Evolutionary conservation across 2,113 vertebrate genomes (phyloP).

Genomic region (Agelaius phoeniceus): DNA sequence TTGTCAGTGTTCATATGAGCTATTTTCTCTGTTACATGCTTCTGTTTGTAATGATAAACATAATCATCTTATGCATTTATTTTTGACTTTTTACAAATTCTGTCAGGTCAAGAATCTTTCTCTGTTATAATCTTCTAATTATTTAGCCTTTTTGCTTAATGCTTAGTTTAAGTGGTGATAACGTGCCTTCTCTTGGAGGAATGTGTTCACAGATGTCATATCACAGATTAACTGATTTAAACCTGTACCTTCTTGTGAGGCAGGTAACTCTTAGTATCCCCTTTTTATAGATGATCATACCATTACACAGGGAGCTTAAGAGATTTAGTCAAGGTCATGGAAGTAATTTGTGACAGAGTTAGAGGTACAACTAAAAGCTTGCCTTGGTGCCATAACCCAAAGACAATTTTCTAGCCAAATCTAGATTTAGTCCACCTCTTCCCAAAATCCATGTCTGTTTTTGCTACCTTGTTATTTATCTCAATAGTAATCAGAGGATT

Average conservation of each 20-base stretch:
- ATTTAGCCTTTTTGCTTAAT: not conserved
- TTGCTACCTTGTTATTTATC: not conserved
- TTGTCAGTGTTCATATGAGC: not conserved
- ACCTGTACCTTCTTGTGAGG: not conserved
- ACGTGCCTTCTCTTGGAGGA: not conserved
- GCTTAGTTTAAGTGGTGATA: not conserved
- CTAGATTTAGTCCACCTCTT: not conserved
- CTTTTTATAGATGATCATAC: not conserved
- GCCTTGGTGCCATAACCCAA: not conserved
- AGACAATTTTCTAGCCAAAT: not conserved
- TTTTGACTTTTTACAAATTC: not conserved
- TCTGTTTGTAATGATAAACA: not conserved
- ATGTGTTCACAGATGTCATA: not conserved
- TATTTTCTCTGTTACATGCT: not conserved
- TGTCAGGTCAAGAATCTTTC: not conserved
- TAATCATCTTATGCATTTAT: not conserved
- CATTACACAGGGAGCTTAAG: not conserved
- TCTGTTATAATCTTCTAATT: not conserved
- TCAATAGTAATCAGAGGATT: not conserved
- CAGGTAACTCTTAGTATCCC: not conserved
- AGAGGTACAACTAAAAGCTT: not conserved
- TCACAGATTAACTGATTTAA: not conserved
- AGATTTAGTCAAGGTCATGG: not conserved
- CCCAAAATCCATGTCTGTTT: not conserved
- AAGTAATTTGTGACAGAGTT: not conserved